Base-by-base conservation (phyloP, 1,140 invertebrate genomes). In the Leucophenga varia region DNA sequence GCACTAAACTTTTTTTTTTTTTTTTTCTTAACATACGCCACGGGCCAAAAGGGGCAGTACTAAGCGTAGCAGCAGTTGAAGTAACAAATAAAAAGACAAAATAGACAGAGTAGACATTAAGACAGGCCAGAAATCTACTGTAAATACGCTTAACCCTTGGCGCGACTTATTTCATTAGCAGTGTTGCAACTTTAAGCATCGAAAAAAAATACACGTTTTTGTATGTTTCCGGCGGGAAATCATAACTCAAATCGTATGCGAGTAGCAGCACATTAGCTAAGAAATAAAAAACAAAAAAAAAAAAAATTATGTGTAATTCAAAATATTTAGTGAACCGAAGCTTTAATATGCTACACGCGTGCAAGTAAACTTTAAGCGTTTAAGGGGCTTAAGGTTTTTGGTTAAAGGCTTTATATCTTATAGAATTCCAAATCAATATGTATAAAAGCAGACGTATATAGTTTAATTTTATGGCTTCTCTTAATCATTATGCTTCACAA, bases 141-240 rank as follows among this genome's bases (percentile, higher is more conserved):
- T 60, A 63, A 64, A 64, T 61, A 67, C 59, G 60, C 60, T 68
- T 71, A 71, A 71, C 67, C 67, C 67, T 64, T 67, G 60, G 64
- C 56, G 52, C 22, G 49, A 55, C 67, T 71, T 61, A 71, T 72
- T 71, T 68, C 67, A 71, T 71, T 71, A 71, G 63, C 59, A 60
- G 52, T 52, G 39, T 35, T 20, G 55, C 42, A 34, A n/a, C n/a
- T n/a, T n/a, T n/a, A n/a, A n/a, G n/a, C n/a, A 34, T 6, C 17
- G 45, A 47, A 49, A 52, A 39, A 47, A 54, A 53, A 51, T 45
- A 34, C 44, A 40, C 56, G 58, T 54, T 51, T 55, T 47, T 57
- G 59, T 60, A 54, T 63, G 64, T 59, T 67, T 71, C 67, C 67
- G 67, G 47, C 69, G 64, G 68, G 57, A 72, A 72, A 72, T 72